Percentiles rank a stretch among this genome's conserved stretches.
phyloP scores from a whole-genome alignment of 2,797 vertebrate species.

The Macrochelys suwanniensis region DNA sequence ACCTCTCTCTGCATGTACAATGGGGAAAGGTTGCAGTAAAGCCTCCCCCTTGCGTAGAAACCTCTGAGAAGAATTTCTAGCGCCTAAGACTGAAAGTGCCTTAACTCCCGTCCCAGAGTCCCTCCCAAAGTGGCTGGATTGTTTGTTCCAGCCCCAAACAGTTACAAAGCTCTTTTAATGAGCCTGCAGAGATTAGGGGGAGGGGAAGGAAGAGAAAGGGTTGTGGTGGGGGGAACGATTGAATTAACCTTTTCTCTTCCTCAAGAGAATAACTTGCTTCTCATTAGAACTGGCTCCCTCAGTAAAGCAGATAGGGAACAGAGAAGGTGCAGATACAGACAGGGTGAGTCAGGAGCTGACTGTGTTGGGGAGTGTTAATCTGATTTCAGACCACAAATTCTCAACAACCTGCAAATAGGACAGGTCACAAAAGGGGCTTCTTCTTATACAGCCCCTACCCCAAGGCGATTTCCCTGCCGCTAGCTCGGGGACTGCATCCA shows the following conservation, averaged over 20 bases:
- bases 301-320: background rate
- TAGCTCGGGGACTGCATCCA: slow-evolving; percentile 15
- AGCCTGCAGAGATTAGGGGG: slow-evolving; percentile 80
- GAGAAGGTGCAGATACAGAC: background rate
- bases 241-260: slow-evolving; percentile 79
- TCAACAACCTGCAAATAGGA: background rate
- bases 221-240: slow-evolving; percentile 63
- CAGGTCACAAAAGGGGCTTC: slow-evolving; percentile 10
- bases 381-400: background rate
- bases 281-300: background rate
- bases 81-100: slow-evolving; percentile 74
- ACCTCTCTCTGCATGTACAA: slow-evolving; percentile 40
- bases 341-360: background rate
- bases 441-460: background rate
- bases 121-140: slow-evolving; percentile 77
- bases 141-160: slow-evolving; percentile 80
- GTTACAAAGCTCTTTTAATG: slow-evolving; percentile 82
- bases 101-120: slow-evolving; percentile 77
- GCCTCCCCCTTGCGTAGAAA: slow-evolving; percentile 54
- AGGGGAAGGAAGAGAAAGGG: slow-evolving; percentile 71
- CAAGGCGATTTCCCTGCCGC: background rate
- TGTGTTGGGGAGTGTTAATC: background rate
- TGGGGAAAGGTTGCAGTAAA: slow-evolving; percentile 48
- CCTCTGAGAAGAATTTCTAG: slow-evolving; percentile 70
- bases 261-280: slow-evolving; percentile 39